Conservation (phyloP, 2,113 vertebrate species). For the Tympanuchus pallidicinctus region DNA sequence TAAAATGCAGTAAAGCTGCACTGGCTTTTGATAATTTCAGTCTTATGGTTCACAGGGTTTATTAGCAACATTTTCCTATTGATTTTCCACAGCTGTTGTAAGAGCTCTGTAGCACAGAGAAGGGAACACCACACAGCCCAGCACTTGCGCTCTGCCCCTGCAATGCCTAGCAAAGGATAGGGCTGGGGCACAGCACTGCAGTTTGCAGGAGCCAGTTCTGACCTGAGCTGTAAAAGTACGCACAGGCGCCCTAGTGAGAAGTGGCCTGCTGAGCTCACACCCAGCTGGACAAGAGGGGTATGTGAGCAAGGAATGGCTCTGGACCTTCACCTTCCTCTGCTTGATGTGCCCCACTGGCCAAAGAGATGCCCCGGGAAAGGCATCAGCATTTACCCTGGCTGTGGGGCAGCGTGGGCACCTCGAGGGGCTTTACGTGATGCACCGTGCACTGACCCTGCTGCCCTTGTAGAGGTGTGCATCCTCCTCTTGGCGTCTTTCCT, state of each 20-base stretch:
- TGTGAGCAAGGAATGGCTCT: too few relatives aligned
- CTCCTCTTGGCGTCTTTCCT: background rate
- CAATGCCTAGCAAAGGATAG: background rate
- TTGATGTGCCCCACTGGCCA: accelerated
- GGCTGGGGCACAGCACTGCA: background rate
- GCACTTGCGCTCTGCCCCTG: background rate
- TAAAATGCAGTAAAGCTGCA: background rate
- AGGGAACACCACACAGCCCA: too few relatives aligned
- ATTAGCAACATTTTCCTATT: background rate
- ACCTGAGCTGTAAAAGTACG: background rate
- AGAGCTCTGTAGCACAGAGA: background rate
- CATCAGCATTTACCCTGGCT: accelerated
- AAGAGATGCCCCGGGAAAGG: background rate
- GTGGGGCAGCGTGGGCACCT: background rate
- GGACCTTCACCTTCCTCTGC: background rate
- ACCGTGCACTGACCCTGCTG: background rate
- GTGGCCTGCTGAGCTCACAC: background rate
- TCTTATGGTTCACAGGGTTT: background rate
- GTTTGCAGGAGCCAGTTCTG: background rate
- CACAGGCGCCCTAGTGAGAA: background rate
- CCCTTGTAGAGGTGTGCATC: background rate
- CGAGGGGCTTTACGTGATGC: background rate
- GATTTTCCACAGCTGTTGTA: background rate
- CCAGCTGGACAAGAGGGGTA: background rate
- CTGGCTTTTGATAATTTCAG: slow-evolving; percentile 9